Base-by-base conservation (phyloP, 2,888 invertebrate species). In the Chouioia cunea region DNA sequence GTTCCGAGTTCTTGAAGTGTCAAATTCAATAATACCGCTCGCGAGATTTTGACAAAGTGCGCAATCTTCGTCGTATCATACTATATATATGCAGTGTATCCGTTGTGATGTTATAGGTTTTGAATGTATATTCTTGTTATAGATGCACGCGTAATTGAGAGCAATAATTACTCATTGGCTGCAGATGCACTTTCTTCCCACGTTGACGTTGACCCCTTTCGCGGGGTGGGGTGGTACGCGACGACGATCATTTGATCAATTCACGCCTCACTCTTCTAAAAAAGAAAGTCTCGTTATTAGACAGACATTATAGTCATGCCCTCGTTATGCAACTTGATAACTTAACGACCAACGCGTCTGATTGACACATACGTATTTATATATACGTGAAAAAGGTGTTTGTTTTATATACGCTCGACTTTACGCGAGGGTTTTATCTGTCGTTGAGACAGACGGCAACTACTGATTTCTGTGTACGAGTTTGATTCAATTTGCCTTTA, bases 1-100 rank as follows among this genome's bases (percentile, higher is more conserved):
- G 84, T 83, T 81, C 83, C 82, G 83, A 83, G 79, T 85, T 83
- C 82, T 83, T 83, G 78, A 77, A 84, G 84, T 85, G 85, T 84
- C 85, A 85, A 85, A 85, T 85, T 83, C 81, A 81, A 85, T 85
- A 84, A 85, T 60, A 23, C 23, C 22, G 22, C 43, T 16, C 36
- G 14, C n/a, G 63, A 58, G 62, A 62, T 36, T 66, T 67, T 54
- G 64, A 68, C 64, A 71, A 73, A 73, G 65, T 63, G 65, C 57
- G 69, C 68, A 69, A 65, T 68, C 68, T 68, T 71, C 43, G 46
- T 36, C 36, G 36, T 10, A 3, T 36, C n/a, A 10, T 36, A 36
- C 1, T 6, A 6, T 36, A 10, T 12, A 36, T 36, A 6, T 12
- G 36, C 36, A 4, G 36, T 36, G 1, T 36, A 36, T 10, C 6